Evolutionary conservation across 2,888 invertebrate genomes (phyloP).

Genomic region (Piscicola geometra): DNA sequence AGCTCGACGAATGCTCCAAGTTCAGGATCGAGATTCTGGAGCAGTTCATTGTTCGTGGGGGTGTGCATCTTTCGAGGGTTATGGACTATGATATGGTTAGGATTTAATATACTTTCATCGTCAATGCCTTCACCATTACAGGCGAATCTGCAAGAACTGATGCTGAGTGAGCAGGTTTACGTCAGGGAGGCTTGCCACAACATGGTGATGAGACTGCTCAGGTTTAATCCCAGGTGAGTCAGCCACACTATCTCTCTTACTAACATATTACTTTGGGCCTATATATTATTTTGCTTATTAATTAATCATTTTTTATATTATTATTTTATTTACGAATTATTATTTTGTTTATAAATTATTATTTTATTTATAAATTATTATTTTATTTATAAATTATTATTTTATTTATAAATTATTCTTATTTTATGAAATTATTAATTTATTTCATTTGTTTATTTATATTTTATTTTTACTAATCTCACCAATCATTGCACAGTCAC

Average conservation of each 20-base stretch:
- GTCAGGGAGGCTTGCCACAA: conserved; percentile 70
- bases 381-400: too few relatives aligned
- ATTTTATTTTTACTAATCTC: not conserved
- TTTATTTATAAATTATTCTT: too few relatives aligned
- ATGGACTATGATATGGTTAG: too few relatives aligned
- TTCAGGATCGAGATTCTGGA: conserved; percentile 67
- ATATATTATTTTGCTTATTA: too few relatives aligned
- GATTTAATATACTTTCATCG: conserved; percentile 1
- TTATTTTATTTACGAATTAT: too few relatives aligned
- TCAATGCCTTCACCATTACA: conserved; percentile 39
- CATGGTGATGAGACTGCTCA: conserved; percentile 68
- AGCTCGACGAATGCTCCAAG: conserved; percentile 69
- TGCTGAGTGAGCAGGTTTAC: conserved; percentile 63
- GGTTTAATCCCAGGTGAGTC: conserved; percentile 65
- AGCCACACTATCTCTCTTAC: too few relatives aligned
- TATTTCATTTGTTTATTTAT: too few relatives aligned
- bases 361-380: too few relatives aligned
- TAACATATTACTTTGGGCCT: too few relatives aligned
- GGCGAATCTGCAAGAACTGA: conserved; percentile 61
- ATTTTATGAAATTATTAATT: too few relatives aligned
- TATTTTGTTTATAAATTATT: too few relatives aligned
- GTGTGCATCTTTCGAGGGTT: not conserved
- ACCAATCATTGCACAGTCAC: not conserved
- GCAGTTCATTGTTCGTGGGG: conserved; percentile 60
- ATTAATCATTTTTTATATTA: too few relatives aligned